Evolutionary conservation across 35 echinoderm and acorn worm genomes (phyloP).

Genomic region (Patiria miniata): DNA sequence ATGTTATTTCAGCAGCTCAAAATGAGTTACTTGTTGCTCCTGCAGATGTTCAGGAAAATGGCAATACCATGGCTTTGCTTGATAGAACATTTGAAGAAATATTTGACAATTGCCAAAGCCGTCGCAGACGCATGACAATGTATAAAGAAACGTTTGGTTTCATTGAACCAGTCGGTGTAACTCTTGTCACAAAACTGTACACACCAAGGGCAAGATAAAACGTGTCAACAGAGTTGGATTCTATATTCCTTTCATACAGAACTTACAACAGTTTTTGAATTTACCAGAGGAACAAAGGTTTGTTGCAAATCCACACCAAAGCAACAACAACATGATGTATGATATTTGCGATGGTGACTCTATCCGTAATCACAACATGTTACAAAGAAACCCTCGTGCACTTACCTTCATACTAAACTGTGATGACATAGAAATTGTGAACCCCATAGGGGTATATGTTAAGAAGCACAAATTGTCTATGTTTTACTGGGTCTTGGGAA

Average conservation of each 20-base stretch:
- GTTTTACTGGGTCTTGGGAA: conserved; percentile 48
- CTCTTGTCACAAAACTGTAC: not conserved
- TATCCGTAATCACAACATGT: too few relatives aligned
- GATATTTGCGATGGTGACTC: not conserved
- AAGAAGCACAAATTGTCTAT: conserved; percentile 58
- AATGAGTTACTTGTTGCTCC: not conserved
- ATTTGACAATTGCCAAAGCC: not conserved
- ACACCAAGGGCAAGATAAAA: not conserved
- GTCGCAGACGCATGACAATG: not conserved
- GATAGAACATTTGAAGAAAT: not conserved
- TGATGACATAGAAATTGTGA: conserved; percentile 69
- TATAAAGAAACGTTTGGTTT: not conserved
- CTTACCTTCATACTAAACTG: conserved; percentile 24
- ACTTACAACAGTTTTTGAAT: not conserved
- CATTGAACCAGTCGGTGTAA: not conserved
- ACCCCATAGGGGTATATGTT: conserved; percentile 43
- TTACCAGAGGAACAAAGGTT: not conserved
- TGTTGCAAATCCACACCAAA: conserved; percentile 15
- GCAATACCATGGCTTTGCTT: not conserved
- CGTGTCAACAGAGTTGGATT: not conserved
- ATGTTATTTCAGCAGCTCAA: not conserved
- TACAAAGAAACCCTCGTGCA: not conserved
- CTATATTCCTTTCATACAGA: not conserved
- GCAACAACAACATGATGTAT: not conserved
- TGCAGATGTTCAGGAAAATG: not conserved